Conservation (phyloP, 2,797 vertebrate species). For the Fistularia commersonii region DNA sequence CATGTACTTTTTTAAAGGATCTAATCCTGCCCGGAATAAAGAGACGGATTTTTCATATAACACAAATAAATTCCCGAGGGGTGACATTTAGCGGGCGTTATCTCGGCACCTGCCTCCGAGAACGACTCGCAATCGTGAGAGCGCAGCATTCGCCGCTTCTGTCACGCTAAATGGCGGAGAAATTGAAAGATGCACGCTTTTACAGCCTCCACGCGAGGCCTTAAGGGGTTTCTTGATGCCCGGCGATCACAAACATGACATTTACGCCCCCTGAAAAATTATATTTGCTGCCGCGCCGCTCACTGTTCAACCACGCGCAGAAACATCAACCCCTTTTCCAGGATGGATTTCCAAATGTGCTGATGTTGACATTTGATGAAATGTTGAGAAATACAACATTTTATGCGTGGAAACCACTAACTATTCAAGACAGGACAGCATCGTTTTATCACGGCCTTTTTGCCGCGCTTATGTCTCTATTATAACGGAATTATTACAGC, state of each 20-base stretch:
- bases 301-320: too few species aligned
- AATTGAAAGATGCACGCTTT: constrained; percentile 18
- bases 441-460: too few species aligned
- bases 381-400: too few species aligned
- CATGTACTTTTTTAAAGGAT: constrained; percentile 12
- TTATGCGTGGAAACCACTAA: too few species aligned
- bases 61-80: constrained; percentile 32
- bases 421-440: too few species aligned
- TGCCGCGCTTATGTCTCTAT: too few species aligned
- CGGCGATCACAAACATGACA: constrained; percentile 47
- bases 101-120: constrained; percentile 32
- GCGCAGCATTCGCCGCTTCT: constrained; percentile 24
- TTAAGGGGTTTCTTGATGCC: constrained; percentile 26
- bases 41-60: constrained; percentile 13
- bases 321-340: too few species aligned
- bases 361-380: too few species aligned
- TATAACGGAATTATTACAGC: too few species aligned
- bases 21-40: constrained; percentile 4
- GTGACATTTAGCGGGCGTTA: constrained; percentile 57
- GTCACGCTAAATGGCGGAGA: constrained; percentile 43
- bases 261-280: constrained; percentile 21
- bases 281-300: not conserved
- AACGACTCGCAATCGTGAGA: constrained; percentile 24
- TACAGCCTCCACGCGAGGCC: constrained; percentile 8
- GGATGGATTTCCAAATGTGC: too few species aligned